Conservation (phyloP, 2,888 invertebrate species). For the Rhagium mordax region DNA sequence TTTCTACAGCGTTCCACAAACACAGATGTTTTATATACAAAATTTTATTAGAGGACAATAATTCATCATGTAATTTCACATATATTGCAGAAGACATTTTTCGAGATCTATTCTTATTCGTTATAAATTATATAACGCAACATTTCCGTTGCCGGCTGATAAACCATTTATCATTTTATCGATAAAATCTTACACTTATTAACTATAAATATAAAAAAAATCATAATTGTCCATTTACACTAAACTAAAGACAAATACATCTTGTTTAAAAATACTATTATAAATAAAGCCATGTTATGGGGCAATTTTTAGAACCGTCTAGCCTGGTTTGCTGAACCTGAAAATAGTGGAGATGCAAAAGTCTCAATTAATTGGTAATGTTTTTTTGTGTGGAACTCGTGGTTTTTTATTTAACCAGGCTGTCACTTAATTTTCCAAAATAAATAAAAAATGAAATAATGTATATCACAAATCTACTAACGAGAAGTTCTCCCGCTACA, state of each 20-base stretch:
- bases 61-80: slow-evolving; percentile 22
- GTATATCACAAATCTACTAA: neutral
- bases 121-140: slow-evolving; percentile 22
- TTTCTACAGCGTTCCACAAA: slow-evolving; percentile 15
- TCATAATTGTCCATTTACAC: slow-evolving; percentile 28
- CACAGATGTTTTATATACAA: slow-evolving; percentile 23
- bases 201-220: slow-evolving; percentile 31
- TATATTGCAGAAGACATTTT: slow-evolving; percentile 22
- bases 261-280: slow-evolving; percentile 40
- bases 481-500: neutral
- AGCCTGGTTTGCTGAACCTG: slow-evolving; percentile 61
- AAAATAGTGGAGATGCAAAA: slow-evolving; percentile 56
- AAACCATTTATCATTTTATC: slow-evolving; percentile 20
- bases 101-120: slow-evolving; percentile 27
- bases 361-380: slow-evolving; percentile 35
- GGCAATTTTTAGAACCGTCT: slow-evolving; percentile 58
- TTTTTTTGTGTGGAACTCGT: slow-evolving; percentile 24
- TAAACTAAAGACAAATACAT: slow-evolving; percentile 30
- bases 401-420: slow-evolving; percentile 19
- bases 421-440: slow-evolving; percentile 22
- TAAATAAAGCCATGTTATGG: slow-evolving; percentile 38
- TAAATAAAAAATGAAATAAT: slow-evolving; percentile 9
- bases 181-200: slow-evolving; percentile 30
- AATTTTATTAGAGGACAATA: slow-evolving; percentile 15
- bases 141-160: neutral